Evolutionary conservation across 2,113 vertebrate genomes (phyloP).

Genomic region (Cyphomyrus plagiostoma): DNA sequence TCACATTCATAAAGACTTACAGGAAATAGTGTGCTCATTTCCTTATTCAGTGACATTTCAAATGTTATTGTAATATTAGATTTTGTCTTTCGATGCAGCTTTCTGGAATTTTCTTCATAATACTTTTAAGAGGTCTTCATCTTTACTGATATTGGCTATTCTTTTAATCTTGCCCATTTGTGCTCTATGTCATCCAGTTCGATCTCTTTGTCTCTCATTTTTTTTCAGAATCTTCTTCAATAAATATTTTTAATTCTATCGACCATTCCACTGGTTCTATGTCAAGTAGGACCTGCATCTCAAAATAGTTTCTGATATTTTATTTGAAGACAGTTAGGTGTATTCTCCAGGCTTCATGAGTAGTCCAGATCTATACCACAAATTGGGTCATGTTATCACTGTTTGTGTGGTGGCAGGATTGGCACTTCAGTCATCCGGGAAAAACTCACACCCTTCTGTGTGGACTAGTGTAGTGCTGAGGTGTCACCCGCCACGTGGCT

Average conservation of each 20-base stretch:
- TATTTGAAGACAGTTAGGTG: background rate
- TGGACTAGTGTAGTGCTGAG: no score
- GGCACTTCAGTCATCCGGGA: no score
- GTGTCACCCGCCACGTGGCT: no score
- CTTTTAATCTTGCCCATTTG: background rate
- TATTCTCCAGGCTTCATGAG: background rate
- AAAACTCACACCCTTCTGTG: no score
- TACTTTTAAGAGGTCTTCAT: background rate
- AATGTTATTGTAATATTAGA: background rate
- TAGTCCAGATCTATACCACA: background rate
- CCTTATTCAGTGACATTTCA: background rate
- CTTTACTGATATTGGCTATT: background rate
- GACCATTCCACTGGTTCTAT: background rate
- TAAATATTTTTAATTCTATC: background rate
- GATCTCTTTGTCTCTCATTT: background rate
- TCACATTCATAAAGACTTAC: background rate
- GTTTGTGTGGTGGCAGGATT: background rate
- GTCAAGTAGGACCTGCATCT: background rate
- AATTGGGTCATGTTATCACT: background rate
- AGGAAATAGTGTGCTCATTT: background rate
- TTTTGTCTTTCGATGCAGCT: background rate
- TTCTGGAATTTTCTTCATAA: background rate
- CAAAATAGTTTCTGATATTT: background rate
- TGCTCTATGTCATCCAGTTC: background rate
- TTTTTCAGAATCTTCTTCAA: background rate